Percentiles rank a stretch among this genome's conserved stretches.
Evolutionary conservation across 2,888 invertebrate genomes (phyloP).

Genomic region (Xylota sylvarum): DNA sequence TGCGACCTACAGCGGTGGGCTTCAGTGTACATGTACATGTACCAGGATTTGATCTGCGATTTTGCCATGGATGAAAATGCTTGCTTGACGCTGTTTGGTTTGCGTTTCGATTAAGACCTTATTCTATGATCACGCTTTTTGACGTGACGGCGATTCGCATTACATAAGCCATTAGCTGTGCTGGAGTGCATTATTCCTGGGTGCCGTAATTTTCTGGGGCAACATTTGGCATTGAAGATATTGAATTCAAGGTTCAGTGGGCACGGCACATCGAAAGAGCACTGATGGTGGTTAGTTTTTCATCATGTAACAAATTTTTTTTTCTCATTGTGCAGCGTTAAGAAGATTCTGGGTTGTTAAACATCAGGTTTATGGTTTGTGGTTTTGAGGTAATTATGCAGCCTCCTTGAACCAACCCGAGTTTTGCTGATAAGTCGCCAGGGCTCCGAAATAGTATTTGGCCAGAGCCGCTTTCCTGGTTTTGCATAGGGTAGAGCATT

Average conservation of each 20-base stretch:
- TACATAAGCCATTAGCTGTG: constrained; percentile 31
- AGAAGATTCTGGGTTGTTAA: too few species aligned
- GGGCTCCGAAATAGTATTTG: too few species aligned
- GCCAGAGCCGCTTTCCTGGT: too few species aligned
- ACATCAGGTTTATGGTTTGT: too few species aligned
- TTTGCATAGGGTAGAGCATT: too few species aligned
- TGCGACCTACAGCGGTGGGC: constrained; percentile 36
- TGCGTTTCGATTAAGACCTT: constrained; percentile 43
- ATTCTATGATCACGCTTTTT: constrained; percentile 65
- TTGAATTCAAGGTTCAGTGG: constrained; percentile 65
- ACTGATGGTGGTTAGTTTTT: background rate
- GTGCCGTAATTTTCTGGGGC: constrained; percentile 52
- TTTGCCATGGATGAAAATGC: constrained; percentile 21
- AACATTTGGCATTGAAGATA: constrained; percentile 71
- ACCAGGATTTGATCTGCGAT: constrained; percentile 42
- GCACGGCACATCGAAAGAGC: constrained; percentile 34
- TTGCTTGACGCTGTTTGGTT: constrained; percentile 43
- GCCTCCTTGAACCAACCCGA: too few species aligned
- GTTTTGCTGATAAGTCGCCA: too few species aligned
- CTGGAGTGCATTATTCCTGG: constrained; percentile 7
- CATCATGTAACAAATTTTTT: too few species aligned
- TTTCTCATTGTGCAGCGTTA: too few species aligned
- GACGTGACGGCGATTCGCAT: constrained; percentile 58
- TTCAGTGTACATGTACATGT: constrained; percentile 1
- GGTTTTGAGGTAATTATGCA: too few species aligned